Conservation (phyloP, 2,797 vertebrate species). For the Aulostomus chinensis region DNA sequence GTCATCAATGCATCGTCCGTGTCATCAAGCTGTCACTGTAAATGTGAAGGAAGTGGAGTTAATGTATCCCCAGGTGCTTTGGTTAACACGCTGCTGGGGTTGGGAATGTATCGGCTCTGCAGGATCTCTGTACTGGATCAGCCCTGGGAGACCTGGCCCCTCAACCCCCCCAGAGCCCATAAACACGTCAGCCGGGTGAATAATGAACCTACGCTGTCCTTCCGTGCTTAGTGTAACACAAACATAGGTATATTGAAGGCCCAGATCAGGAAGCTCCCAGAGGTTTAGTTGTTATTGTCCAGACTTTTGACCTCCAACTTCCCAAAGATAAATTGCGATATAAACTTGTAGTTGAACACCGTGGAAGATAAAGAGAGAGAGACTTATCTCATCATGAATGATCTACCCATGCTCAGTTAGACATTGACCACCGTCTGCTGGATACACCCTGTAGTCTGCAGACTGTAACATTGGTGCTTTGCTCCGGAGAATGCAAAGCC, state of each 20-base stretch:
- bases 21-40: too few relatives aligned
- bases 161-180: slow-evolving; percentile 36
- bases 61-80: slow-evolving; percentile 39
- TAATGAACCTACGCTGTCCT: slow-evolving; percentile 40
- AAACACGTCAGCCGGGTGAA: slow-evolving; percentile 50
- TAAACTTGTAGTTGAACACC: too few relatives aligned
- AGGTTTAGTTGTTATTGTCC: slow-evolving; percentile 48
- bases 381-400: too few relatives aligned
- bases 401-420: too few relatives aligned
- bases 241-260: slow-evolving; percentile 4
- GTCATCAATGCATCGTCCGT: too few relatives aligned
- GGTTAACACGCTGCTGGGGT: background rate
- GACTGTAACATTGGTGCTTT: too few relatives aligned
- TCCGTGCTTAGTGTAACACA: slow-evolving; percentile 22
- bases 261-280: slow-evolving; percentile 17
- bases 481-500: too few relatives aligned
- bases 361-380: too few relatives aligned
- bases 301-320: slow-evolving; percentile 28
- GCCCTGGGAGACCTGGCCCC: slow-evolving; percentile 34
- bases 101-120: slow-evolving; percentile 1
- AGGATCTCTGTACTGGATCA: slow-evolving; percentile 16
- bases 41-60: slow-evolving; percentile 23
- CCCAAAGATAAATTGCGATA: too few relatives aligned
- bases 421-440: too few relatives aligned
- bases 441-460: too few relatives aligned